A percentile compares a stretch with the other conserved stretches of the same genome.
phyloP scores from a whole-genome alignment of 2,113 vertebrate genomes.

The Macheiramphus alcinus region DNA sequence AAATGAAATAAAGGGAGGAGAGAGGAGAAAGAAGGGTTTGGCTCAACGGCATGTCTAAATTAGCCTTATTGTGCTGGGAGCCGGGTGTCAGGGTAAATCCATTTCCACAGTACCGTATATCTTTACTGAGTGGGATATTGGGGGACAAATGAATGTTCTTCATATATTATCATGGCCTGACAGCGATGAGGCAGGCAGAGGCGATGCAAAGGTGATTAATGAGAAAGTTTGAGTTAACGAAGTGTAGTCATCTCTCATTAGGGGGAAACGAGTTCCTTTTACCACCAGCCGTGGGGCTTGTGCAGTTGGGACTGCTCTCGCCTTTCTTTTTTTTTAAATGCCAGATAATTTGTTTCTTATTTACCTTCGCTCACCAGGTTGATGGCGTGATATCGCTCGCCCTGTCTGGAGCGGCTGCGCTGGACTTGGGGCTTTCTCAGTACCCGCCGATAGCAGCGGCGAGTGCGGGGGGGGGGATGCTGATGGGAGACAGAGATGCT shows the following conservation, averaged over 20 bases:
- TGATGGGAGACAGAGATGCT: neutral
- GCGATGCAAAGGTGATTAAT: conserved; percentile 37
- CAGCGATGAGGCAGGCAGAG: conserved; percentile 30
- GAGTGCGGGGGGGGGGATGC: neutral
- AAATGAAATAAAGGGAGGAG: neutral
- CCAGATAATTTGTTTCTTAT: neutral
- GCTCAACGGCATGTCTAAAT: conserved; percentile 26
- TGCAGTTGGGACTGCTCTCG: accelerated
- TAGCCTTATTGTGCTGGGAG: conserved; percentile 56
- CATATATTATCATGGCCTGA: conserved; percentile 49
- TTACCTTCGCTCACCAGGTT: neutral
- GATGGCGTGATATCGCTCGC: accelerated
- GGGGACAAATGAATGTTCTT: conserved; percentile 57
- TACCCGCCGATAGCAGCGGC: accelerated
- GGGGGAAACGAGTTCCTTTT: neutral
- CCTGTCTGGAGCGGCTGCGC: accelerated
- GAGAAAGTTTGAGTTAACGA: conserved; percentile 29
- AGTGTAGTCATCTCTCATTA: neutral
- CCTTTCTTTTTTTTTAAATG: neutral
- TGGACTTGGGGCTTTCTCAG: neutral
- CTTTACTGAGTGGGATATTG: conserved; percentile 50
- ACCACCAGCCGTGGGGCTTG: neutral
- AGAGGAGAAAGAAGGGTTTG: neutral
- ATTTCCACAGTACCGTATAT: neutral
- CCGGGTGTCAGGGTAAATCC: conserved; percentile 35